Conservation (phyloP, 2,797 vertebrate genomes). For the Cirrhinus mrigala region DNA sequence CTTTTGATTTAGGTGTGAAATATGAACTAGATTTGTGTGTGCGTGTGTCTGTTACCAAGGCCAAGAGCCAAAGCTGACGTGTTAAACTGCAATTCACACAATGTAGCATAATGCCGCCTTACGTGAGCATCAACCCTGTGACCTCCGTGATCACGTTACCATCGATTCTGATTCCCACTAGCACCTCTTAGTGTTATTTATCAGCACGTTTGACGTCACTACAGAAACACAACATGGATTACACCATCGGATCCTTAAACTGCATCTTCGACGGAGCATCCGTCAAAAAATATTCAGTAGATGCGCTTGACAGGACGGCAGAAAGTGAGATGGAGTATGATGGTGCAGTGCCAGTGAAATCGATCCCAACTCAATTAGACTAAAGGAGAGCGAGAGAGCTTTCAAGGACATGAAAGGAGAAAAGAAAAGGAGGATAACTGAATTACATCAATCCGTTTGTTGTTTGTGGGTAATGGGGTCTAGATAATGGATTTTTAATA, state of each 20-base stretch:
- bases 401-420: constrained; percentile 75
- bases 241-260: neutral
- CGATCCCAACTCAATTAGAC: constrained; percentile 79
- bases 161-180: neutral
- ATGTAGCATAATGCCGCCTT: too few species aligned
- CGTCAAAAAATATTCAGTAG: neutral
- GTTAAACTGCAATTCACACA: neutral
- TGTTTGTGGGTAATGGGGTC: constrained; percentile 44
- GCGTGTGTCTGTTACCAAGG: neutral
- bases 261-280: neutral
- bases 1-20: too few species aligned
- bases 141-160: too few species aligned
- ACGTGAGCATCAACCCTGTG: neutral
- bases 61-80: neutral
- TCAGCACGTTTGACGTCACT: neutral
- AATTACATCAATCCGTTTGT: constrained; percentile 40
- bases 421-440: constrained; percentile 36
- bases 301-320: neutral
- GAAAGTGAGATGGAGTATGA: constrained; percentile 73
- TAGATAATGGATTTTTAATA: constrained; percentile 31
- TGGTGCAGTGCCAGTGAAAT: constrained; percentile 76
- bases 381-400: constrained; percentile 61
- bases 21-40: neutral
- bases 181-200: neutral
- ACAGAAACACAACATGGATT: neutral